These are phyloP conservation scores for Tapirus terrestris DNA, from an alignment of 2,113 vertebrate genomes.

Conservation along the genomic window DNA sequence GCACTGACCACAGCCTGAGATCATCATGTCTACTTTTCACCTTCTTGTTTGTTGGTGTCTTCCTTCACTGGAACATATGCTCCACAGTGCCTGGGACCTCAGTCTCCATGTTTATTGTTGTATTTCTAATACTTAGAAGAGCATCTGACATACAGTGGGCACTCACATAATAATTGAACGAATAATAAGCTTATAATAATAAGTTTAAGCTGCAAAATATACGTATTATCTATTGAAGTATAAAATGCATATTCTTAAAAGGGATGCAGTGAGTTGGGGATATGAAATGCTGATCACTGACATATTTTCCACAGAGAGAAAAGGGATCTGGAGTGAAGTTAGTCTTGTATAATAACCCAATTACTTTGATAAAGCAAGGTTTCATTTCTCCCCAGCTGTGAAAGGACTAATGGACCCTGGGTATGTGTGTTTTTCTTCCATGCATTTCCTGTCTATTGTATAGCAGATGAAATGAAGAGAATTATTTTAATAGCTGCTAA, in stretches of 20 bases:
- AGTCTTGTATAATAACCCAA: constrained; percentile 72
- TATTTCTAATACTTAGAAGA: background rate
- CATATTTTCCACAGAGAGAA: constrained; percentile 21
- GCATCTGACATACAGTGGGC: background rate
- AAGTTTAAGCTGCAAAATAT: constrained; percentile 44
- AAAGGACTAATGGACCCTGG: constrained; percentile 80
- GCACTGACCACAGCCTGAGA: background rate
- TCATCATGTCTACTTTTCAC: background rate
- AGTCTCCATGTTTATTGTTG: background rate
- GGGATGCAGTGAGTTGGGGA: background rate
- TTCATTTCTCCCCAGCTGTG: constrained; percentile 70
- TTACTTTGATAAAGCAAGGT: constrained; percentile 77
- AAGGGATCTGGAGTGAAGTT: constrained; percentile 35
- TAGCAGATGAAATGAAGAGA: constrained; percentile 74
- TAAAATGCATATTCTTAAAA: constrained; percentile 51
- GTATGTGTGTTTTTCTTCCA: constrained; percentile 55
- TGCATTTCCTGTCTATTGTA: constrained; percentile 68
- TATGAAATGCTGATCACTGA: background rate
- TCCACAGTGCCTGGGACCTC: background rate
- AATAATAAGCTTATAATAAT: constrained; percentile 9
- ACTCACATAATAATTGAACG: background rate
- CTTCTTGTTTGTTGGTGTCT: background rate
- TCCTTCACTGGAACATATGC: background rate
- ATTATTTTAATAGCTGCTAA: constrained; percentile 84
- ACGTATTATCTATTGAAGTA: background rate